These are phyloP conservation scores for Mesaphorura yosii DNA, from an alignment of 1,140 invertebrate species.

Conservation along the genomic window DNA sequence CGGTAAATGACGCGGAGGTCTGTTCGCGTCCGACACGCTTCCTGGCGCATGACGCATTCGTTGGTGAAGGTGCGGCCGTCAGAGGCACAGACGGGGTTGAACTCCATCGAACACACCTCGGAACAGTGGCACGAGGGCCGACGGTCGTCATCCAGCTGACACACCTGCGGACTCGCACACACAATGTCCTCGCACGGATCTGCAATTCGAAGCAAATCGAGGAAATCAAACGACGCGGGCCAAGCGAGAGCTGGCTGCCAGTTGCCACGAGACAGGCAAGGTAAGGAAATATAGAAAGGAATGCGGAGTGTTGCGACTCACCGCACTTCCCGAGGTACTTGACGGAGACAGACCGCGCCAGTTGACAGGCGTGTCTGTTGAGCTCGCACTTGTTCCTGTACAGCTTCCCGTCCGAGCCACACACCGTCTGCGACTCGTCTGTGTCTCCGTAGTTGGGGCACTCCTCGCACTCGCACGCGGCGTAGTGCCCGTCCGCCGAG, in stretches of 20 bases:
- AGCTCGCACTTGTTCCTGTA: conserved; percentile 71
- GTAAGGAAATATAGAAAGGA: too few species aligned
- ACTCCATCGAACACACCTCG: conserved; percentile 39
- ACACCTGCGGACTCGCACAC: conserved; percentile 41
- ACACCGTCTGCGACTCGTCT: conserved; percentile 57
- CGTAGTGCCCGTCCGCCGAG: conserved; percentile 57
- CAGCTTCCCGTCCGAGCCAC: conserved; percentile 42
- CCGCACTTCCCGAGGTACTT: conserved; percentile 81
- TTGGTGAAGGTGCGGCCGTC: conserved; percentile 41
- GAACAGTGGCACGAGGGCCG: conserved; percentile 42
- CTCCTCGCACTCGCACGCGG: conserved; percentile 58
- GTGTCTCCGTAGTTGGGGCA: conserved; percentile 71
- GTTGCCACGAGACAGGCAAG: background rate
- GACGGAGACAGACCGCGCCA: conserved; percentile 62
- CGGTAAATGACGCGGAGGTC: conserved; percentile 38
- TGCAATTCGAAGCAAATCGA: conserved; percentile 30
- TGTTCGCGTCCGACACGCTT: conserved; percentile 37
- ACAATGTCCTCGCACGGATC: conserved; percentile 44
- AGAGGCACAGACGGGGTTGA: conserved; percentile 44
- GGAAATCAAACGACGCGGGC: background rate
- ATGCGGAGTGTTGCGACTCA: too few species aligned
- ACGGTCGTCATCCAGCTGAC: conserved; percentile 42
- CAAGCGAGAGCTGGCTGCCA: background rate
- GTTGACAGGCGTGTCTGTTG: conserved; percentile 58
- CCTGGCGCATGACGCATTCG: conserved; percentile 40